phyloP scores from a whole-genome alignment of 2,888 invertebrate genomes.

The Holacanthella duospinosa region DNA sequence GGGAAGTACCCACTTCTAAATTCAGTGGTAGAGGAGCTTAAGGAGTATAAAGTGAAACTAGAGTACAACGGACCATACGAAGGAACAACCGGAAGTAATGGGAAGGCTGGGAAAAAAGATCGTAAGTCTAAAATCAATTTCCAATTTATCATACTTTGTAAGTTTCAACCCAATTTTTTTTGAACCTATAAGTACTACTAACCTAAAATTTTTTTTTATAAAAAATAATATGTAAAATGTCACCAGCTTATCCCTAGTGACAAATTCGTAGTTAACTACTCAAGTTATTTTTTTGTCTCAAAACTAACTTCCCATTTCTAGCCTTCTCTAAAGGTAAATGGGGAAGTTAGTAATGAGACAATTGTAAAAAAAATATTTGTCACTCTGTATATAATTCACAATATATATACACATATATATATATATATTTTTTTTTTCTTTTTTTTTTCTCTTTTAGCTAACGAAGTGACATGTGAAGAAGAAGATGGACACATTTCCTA shows the following conservation, averaged over 20 bases:
- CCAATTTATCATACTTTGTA: background rate
- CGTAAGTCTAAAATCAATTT: constrained; percentile 52
- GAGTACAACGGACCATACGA: constrained; percentile 82
- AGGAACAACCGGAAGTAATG: constrained; percentile 52
- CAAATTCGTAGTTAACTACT: too few relatives aligned
- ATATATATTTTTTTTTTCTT: background rate
- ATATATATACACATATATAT: background rate
- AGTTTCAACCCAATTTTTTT: too few relatives aligned
- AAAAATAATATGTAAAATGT: background rate
- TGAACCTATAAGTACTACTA: too few relatives aligned
- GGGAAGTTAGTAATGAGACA: too few relatives aligned
- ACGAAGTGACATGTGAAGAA: constrained; percentile 79
- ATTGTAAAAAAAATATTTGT: background rate
- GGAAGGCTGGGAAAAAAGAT: constrained; percentile 72
- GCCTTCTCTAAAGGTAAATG: too few relatives aligned
- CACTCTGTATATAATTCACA: too few relatives aligned
- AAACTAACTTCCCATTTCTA: too few relatives aligned
- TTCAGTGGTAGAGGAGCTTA: constrained; percentile 73
- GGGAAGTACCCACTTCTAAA: constrained; percentile 82
- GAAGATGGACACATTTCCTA: constrained; percentile 93
- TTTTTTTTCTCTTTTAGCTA: constrained; percentile 50
- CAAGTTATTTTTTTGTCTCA: too few relatives aligned
- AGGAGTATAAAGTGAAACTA: constrained; percentile 66
- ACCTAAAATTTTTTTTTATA: background rate
- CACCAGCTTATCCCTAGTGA: too few relatives aligned